phyloP scores from a whole-genome alignment of 2,888 invertebrate species.

The Drosophila fungiperda region DNA sequence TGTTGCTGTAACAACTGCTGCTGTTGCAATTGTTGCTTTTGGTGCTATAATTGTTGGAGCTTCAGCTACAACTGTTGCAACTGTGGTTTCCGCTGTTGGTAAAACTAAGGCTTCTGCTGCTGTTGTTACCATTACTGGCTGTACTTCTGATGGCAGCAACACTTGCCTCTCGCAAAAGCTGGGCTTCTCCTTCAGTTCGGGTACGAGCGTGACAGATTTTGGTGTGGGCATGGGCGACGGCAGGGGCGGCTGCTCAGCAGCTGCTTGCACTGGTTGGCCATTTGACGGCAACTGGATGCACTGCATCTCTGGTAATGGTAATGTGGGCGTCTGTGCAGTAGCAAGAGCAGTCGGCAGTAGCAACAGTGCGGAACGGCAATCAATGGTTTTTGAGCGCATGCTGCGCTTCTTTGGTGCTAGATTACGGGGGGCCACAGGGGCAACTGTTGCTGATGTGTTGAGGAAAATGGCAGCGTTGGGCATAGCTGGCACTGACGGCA shows the following conservation, averaged over 20 bases:
- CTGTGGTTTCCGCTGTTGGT: neutral
- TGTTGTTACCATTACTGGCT: neutral
- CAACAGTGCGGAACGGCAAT: constrained; percentile 65
- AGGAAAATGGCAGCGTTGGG: constrained; percentile 9
- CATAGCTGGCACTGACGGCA: constrained; percentile 3
- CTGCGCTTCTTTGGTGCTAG: constrained; percentile 72
- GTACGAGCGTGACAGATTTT: constrained; percentile 5
- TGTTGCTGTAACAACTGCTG: neutral
- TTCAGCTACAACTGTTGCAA: neutral
- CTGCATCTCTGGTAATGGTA: constrained; percentile 10
- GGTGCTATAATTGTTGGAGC: neutral
- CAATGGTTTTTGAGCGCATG: constrained; percentile 81
- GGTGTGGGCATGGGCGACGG: neutral
- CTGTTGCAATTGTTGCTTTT: neutral
- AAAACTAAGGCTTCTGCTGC: neutral
- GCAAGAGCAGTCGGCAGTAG: constrained; percentile 14
- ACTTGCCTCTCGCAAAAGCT: constrained; percentile 7
- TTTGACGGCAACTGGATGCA: constrained; percentile 2
- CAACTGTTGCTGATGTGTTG: constrained; percentile 25
- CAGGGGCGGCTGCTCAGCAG: neutral
- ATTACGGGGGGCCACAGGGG: constrained; percentile 28
- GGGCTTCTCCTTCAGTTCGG: neutral
- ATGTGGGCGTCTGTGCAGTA: neutral
- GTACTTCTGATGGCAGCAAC: neutral
- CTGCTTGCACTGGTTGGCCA: constrained; percentile 5